Conservation (phyloP, 1,140 invertebrate genomes). For the Panagrolaimus sp. region DNA sequence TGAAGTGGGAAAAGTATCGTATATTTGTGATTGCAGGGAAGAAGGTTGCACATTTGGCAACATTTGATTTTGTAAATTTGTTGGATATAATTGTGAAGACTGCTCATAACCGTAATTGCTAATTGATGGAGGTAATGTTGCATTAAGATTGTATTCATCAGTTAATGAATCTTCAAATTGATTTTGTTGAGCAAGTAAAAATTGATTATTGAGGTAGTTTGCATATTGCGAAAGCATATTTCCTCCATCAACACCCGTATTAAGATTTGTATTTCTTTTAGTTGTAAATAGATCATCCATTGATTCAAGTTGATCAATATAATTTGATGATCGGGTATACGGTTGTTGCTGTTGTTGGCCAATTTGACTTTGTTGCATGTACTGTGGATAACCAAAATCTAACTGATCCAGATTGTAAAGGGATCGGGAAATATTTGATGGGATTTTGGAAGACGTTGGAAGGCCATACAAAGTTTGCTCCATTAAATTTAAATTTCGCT, state of each 20-base stretch:
- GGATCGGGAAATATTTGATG: slow-evolving; percentile 8
- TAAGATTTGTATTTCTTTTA: not conserved
- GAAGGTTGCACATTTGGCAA: not conserved
- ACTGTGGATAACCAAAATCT: not conserved
- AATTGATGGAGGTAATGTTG: slow-evolving; percentile 1
- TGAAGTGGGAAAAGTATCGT: not conserved
- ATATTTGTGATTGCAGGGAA: not conserved
- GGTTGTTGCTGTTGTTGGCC: not conserved
- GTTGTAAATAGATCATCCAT: not conserved
- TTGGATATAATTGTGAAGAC: not conserved
- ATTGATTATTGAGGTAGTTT: slow-evolving; percentile 57
- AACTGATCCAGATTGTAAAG: slow-evolving; percentile 3
- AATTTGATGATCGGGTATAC: not conserved
- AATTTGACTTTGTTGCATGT: not conserved
- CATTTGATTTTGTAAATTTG: slow-evolving; percentile 5
- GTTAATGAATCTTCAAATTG: not conserved
- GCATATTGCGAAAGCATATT: slow-evolving; percentile 54
- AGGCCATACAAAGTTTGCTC: not conserved
- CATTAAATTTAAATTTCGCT: slow-evolving; percentile 32
- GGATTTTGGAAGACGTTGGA: not conserved
- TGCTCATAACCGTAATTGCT: not conserved
- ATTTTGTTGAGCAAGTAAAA: slow-evolving; percentile 27
- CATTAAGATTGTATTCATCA: slow-evolving; percentile 14
- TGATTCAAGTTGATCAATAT: slow-evolving; percentile 6
- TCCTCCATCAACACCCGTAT: not conserved